Evolutionary conservation across 1,140 invertebrate genomes (phyloP), one percentile per base, ranked within the genome.

Genomic region (Zaprionus vittiger): DNA sequence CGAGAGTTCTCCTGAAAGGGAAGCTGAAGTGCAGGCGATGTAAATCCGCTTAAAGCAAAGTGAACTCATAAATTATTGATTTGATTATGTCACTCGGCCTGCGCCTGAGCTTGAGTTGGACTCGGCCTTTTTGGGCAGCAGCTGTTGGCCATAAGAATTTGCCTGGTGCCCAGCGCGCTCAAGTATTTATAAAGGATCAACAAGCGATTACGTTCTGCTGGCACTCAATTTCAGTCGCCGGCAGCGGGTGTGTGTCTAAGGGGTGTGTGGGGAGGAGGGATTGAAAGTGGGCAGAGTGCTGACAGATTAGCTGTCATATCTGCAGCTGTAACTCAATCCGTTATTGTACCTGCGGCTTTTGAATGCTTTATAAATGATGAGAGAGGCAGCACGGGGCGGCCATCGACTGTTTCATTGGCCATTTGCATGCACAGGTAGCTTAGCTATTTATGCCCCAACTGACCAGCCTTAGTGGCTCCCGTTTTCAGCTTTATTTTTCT

Each of bases 41-140:
- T 81, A 82, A 90, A 90, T 85, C 85, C 82, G 85, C 82, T 90
- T 90, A 90, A 70, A 73, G 81, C 77, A 71, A 82, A 90, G 85
- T 90, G 85, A 79, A 82, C 84, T 90, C 77, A 90, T 90, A 90
- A 90, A 90, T 85, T 90, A 90, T 90, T 90, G 81, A 90, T 90
- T 91, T 85, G 85, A 90, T 90, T 90, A 90, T 90, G 85, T 85
- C 85, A 90, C 85, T 73, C 79, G 76, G 34, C 38, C 60, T 9
- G 41, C 67, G 69, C 59, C 31, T 24, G 47, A 44, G 14, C 73
- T 41, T 5, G 38, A 24, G 34, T 59, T 26, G 22, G 31, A 6
- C 15, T 47, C 14, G 61, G 60, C 26, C 62, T 26, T 49, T 47
- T 68, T 20, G 26, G 49, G 31, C 69, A 63, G 65, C 82, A 63